Conservation (phyloP, 1,140 invertebrate species). For the Linepithema humile region DNA sequence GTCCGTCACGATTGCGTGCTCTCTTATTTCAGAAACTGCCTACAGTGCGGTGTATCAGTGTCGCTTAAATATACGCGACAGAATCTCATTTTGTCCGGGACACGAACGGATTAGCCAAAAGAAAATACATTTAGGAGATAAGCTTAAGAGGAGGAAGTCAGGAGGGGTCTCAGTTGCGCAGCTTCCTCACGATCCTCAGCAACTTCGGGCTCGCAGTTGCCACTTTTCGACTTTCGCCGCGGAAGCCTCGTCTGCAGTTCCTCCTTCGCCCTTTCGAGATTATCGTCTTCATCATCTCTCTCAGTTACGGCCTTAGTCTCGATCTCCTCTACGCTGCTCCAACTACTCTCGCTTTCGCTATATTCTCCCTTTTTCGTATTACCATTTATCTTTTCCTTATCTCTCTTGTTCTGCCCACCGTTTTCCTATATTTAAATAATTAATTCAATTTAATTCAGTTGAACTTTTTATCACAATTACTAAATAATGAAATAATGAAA, state of each 20-base stretch:
- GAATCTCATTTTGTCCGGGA: slow-evolving; percentile 7
- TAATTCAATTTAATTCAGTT: neutral
- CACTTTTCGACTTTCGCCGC: slow-evolving; percentile 59
- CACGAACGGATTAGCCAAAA: slow-evolving; percentile 9
- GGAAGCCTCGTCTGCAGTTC: slow-evolving; percentile 1
- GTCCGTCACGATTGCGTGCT: neutral
- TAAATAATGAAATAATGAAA: too few relatives aligned
- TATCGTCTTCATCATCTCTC: slow-evolving; percentile 49
- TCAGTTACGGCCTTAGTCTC: slow-evolving; percentile 47
- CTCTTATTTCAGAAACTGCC: neutral
- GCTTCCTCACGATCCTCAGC: slow-evolving; percentile 54
- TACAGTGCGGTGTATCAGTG: neutral
- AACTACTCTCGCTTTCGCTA: slow-evolving; percentile 77
- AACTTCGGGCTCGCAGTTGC: slow-evolving; percentile 42
- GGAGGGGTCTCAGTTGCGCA: slow-evolving; percentile 73
- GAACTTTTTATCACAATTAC: too few relatives aligned
- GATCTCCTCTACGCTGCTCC: slow-evolving; percentile 78
- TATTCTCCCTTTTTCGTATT: slow-evolving; percentile 57
- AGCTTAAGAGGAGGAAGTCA: slow-evolving; percentile 66
- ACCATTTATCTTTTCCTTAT: slow-evolving; percentile 49
- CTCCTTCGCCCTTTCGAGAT: slow-evolving; percentile 27
- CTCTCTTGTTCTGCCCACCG: slow-evolving; percentile 9
- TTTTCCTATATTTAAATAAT: slow-evolving; percentile 47
- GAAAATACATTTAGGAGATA: slow-evolving; percentile 17
- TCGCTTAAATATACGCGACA: slow-evolving; percentile 9